phyloP scores from a whole-genome alignment of 2,888 invertebrate species.

The Penaeus monodon region DNA sequence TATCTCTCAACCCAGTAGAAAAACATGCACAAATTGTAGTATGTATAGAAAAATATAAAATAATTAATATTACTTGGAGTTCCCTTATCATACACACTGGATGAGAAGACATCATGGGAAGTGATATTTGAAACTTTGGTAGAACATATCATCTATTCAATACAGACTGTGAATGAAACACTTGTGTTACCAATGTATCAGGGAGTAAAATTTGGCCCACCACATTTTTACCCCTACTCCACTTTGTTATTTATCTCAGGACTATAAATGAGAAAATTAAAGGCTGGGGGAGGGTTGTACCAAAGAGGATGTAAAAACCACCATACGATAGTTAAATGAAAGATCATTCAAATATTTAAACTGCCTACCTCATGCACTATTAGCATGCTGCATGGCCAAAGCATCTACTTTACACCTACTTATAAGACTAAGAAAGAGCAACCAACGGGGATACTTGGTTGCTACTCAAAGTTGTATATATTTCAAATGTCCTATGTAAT shows the following conservation, averaged over 20 bases:
- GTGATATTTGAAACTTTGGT: constrained; percentile 21
- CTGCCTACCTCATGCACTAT: too few relatives aligned
- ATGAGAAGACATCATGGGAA: constrained; percentile 37
- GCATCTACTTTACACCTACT: too few relatives aligned
- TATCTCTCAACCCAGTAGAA: constrained; percentile 40
- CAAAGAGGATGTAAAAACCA: too few relatives aligned
- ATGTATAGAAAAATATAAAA: too few relatives aligned
- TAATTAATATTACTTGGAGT: too few relatives aligned
- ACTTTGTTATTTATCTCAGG: too few relatives aligned
- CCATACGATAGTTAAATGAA: too few relatives aligned
- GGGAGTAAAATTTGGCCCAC: constrained; percentile 4
- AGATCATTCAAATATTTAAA: too few relatives aligned
- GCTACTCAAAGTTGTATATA: constrained; percentile 1
- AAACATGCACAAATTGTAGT: constrained; percentile 32
- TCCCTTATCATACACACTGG: constrained; percentile 36
- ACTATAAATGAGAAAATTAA: too few relatives aligned
- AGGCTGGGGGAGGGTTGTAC: too few relatives aligned
- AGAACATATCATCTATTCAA: not conserved
- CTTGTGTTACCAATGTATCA: constrained; percentile 9
- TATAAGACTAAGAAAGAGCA: constrained; percentile 14
- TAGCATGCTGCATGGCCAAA: too few relatives aligned
- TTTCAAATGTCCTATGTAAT: not conserved
- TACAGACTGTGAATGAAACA: not conserved
- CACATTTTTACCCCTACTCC: not conserved
- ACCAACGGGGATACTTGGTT: constrained; percentile 33